Evolutionary conservation across 2,113 vertebrate species (phyloP).

Genomic region (Ursus arctos): DNA sequence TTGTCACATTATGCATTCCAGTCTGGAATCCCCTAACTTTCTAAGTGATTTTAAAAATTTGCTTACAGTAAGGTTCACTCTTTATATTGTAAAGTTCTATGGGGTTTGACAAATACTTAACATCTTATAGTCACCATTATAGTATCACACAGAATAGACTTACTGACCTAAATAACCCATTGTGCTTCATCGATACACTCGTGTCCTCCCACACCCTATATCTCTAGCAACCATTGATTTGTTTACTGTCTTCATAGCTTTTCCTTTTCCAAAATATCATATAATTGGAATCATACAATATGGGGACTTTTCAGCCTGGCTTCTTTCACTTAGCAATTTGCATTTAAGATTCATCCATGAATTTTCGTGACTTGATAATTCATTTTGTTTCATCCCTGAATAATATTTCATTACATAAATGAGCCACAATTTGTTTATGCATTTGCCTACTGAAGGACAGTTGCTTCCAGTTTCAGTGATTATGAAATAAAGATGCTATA

Average conservation of each 20-base stretch:
- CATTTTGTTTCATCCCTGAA: slow-evolving; percentile 6
- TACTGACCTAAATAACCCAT: neutral
- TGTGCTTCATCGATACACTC: neutral
- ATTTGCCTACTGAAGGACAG: slow-evolving; percentile 29
- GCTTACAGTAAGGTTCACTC: neutral
- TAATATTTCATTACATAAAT: slow-evolving; percentile 39
- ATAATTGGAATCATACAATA: neutral
- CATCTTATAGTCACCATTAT: slow-evolving; percentile 26
- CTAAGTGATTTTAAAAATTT: slow-evolving; percentile 6
- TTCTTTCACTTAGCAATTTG: slow-evolving; percentile 59
- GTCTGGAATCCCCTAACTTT: neutral
- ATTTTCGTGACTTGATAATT: slow-evolving; percentile 37
- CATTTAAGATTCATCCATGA: neutral
- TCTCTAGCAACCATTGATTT: neutral
- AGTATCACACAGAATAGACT: neutral
- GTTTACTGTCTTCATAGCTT: slow-evolving; percentile 27
- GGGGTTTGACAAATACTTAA: slow-evolving; percentile 13
- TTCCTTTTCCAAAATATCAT: neutral
- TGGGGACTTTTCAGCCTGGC: neutral
- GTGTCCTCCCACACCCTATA: neutral
- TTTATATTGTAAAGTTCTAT: neutral
- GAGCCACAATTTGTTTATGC: neutral
- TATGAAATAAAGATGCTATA: slow-evolving; percentile 16
- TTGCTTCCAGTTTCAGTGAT: neutral
- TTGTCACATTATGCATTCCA: slow-evolving; percentile 12